Evolutionary conservation across 1,140 invertebrate genomes (phyloP).

Genomic region (Acyrthosiphon pisum): DNA sequence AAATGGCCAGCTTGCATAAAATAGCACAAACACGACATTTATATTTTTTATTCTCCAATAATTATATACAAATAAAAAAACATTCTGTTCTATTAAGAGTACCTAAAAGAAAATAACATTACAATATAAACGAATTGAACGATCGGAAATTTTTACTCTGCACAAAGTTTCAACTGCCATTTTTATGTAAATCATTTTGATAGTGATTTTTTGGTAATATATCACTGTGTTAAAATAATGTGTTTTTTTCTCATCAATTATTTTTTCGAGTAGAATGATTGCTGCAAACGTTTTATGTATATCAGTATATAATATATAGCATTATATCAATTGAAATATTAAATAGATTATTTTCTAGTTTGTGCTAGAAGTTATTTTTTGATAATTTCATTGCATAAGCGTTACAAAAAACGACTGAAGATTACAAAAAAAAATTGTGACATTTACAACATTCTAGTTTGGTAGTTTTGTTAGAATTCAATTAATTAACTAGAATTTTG

Average conservation of each 20-base stretch:
- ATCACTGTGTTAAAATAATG: not conserved
- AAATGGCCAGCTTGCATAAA: not conserved
- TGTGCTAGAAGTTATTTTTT: not conserved
- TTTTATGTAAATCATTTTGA: not conserved
- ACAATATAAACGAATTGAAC: not conserved
- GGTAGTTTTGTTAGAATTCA: not conserved
- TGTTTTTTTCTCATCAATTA: not conserved
- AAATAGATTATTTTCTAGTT: not conserved
- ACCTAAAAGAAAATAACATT: not conserved
- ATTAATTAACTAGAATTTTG: not conserved
- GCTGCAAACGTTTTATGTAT: not conserved
- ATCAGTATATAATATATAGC: too few relatives aligned
- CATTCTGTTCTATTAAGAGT: not conserved
- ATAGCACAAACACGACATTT: not conserved
- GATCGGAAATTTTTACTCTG: not conserved
- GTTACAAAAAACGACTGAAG: not conserved
- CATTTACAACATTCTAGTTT: not conserved
- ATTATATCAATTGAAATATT: not conserved
- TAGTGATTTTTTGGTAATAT: not conserved
- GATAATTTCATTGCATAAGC: not conserved
- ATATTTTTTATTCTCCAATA: not conserved
- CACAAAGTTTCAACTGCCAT: not conserved
- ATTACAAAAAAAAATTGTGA: not conserved
- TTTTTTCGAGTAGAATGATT: not conserved
- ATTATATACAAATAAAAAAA: not conserved